phyloP scores from a whole-genome alignment of 2,113 vertebrate genomes.

The Cavia porcellus region DNA sequence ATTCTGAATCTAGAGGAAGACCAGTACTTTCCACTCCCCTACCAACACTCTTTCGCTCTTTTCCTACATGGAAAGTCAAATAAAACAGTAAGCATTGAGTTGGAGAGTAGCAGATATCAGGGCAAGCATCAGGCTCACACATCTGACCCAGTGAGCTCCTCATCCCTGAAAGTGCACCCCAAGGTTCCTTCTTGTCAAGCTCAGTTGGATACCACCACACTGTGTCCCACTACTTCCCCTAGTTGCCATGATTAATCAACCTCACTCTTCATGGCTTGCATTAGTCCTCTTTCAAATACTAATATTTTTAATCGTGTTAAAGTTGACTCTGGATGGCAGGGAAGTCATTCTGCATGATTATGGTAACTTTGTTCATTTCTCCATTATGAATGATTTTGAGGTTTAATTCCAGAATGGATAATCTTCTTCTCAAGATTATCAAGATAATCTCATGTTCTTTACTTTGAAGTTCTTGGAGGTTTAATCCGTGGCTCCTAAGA shows the following conservation, averaged over 20 bases:
- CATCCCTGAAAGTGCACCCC: background rate
- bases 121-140: background rate
- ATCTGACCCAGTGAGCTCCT: background rate
- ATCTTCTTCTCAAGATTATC: background rate
- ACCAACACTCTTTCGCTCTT: rapidly evolving
- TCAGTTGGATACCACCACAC: background rate
- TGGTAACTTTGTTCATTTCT: background rate
- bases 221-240: background rate
- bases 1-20: background rate
- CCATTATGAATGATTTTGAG: background rate
- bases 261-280: background rate
- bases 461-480: background rate
- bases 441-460: background rate
- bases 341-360: background rate
- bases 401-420: background rate
- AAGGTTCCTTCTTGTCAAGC: background rate
- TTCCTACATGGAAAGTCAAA: background rate
- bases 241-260: background rate
- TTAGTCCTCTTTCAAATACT: background rate
- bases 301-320: conserved; percentile 3
- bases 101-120: background rate
- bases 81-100: background rate
- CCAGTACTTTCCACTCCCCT: background rate
- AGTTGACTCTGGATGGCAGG: background rate
- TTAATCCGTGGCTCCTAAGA: background rate